Base-by-base conservation (phyloP, 1,140 invertebrate genomes). In the Tetragnatha versicolor region DNA sequence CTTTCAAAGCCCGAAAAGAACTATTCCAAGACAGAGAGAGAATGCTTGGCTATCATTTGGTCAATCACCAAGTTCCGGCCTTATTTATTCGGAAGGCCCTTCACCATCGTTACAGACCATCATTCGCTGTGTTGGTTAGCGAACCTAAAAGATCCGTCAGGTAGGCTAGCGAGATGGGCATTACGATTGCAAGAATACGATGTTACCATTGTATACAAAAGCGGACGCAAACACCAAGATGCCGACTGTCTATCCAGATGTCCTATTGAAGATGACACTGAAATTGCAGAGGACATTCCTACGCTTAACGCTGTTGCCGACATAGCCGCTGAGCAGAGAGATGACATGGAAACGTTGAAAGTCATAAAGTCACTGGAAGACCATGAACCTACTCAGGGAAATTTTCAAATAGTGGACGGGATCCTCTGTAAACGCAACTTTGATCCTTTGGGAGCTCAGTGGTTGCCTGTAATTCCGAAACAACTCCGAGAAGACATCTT, bases 61-160 rank as follows among this genome's bases (percentile, higher is more conserved):
- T 22, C 17, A 2, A 68, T 45, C 17, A 45, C 17, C 14, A 25
- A 27, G 17, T 45, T 47, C 20, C 12, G 25, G 31, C 9, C 22
- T 14, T 47, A 47, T 7, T 25, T 45, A 3, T 68, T 47, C 2
- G 0, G 80, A 6, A 12, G 20, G 9, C 22, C 14, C 0, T 65
- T 3, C 10, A 42, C 31, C 17, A 27, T 39, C 9, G 61, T 10
- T 14, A 68, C 42, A 49, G 65, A 68, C 33, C 65, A 47, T 33
- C 27, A 68, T 29, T 47, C 65, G 29, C 25, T 42, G 20, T 65
- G 61, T 27, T 81, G n/a, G 85, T 81, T 89, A 3, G 80, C 84
- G 31, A 83, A 83, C 1, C 81, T 87, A 3, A 86, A 85, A 79
- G 85, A 87, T 61, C 83, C 86, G 1, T 82, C 78, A 3, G 85